phyloP scores from a whole-genome alignment of 2,113 vertebrate species.

The Ploceus nigricollis region DNA sequence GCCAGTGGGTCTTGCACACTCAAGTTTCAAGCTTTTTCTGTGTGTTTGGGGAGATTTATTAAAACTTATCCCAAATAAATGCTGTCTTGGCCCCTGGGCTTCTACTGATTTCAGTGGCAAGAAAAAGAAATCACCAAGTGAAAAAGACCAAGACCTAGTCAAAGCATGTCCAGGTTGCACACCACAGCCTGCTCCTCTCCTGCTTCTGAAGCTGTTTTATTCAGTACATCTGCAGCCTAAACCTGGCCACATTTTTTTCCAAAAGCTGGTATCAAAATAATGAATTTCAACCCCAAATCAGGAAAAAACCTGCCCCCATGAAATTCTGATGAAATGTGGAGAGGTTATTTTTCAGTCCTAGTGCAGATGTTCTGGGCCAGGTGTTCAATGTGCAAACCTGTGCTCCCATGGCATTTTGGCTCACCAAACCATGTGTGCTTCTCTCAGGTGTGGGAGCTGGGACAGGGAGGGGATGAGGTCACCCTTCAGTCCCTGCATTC shows the following conservation, averaged over 20 bases:
- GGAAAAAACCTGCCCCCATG: not conserved
- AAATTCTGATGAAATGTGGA: not conserved
- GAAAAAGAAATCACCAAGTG: not conserved
- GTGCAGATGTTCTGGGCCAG: not conserved
- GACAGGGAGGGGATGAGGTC: fast-evolving
- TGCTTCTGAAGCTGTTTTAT: not conserved
- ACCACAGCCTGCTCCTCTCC: not conserved
- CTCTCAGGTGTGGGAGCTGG: fast-evolving
- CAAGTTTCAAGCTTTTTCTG: not conserved
- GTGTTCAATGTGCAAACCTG: not conserved
- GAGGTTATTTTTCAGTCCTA: not conserved
- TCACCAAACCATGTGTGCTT: fast-evolving
- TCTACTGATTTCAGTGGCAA: not conserved
- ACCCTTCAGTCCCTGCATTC: not conserved
- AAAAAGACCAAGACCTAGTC: not conserved
- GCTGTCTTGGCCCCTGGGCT: not conserved
- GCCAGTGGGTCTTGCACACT: not conserved
- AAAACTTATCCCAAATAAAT: not conserved
- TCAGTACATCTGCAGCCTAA: not conserved
- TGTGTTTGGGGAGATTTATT: not conserved
- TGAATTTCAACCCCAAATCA: not conserved
- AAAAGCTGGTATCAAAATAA: not conserved
- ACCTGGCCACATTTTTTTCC: not conserved
- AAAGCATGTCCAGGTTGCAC: not conserved
- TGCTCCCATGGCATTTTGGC: fast-evolving